Base-by-base conservation (phyloP, 2,113 vertebrate genomes). In the Sialia sialis region DNA sequence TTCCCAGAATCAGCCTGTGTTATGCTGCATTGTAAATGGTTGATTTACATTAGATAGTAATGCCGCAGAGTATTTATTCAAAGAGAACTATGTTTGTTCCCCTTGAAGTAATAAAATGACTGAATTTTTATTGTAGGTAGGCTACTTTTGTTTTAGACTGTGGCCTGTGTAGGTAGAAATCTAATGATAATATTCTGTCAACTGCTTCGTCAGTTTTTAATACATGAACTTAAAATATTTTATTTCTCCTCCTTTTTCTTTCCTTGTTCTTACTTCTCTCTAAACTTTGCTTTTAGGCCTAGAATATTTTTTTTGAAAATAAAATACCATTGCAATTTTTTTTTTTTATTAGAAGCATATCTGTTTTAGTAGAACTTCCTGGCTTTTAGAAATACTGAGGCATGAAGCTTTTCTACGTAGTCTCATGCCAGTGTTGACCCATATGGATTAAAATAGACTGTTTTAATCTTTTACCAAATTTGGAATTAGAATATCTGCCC, bases 391-490 rank as follows among this genome's bases (percentile, higher is more conserved):
- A 90, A 88, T 86, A 94, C 88, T 97, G 84, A 96, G 96, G 92
- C 96, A 89, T 94, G 94, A 97, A 95, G 76, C 82, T 96, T 97
- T 98, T 98, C 97, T 96, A 96, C 98, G 90, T 97, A 96, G 96
- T 98, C 92, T 97, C 91, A 96, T 98, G 97, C 98, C 98, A 98
- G n/a, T 97, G 97, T 97, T 98, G 98, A 98, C 97, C 98, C 97
- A 97, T 95, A 93, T 97, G 97, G 98, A 98, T 98, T 98, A 97
- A 98, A 98, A 98, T 98, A 98, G 96, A 93, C 83, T 84, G 97
- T 90, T 98, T 98, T 98, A 97, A 98, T 95, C 97, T 96, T 95
- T 98, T 98, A 98, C 98, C 98, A 98, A 99, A 99, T 99, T 98
- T 98, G 98, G 98, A 98, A 97, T 97, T 98, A 97, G 93, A 96